A percentile compares a stretch with the other conserved stretches of the same genome.
phyloP scores from a whole-genome alignment of 2,113 vertebrate genomes.

The Lepisosteus osseus region DNA sequence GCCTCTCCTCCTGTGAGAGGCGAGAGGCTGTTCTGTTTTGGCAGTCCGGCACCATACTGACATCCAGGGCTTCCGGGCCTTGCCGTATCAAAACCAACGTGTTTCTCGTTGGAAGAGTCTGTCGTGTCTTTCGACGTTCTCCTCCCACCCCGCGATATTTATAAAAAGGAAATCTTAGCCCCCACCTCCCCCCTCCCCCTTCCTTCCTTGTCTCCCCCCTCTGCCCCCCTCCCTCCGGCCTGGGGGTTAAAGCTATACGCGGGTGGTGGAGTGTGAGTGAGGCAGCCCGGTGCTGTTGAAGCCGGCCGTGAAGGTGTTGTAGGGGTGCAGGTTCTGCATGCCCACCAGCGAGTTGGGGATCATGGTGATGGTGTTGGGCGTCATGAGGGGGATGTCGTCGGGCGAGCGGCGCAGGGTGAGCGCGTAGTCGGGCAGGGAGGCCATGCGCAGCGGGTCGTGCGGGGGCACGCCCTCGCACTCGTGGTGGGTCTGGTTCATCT shows the following conservation, averaged over 20 bases:
- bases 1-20: conserved; percentile 50
- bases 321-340: conserved; percentile 94
- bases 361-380: conserved; percentile 98
- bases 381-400: conserved; percentile 97
- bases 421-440: conserved; percentile 91
- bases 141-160: conserved; percentile 51
- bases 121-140: conserved; percentile 26
- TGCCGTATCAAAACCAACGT: conserved; percentile 61
- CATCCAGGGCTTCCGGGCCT: conserved; percentile 63
- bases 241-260: conserved; percentile 85
- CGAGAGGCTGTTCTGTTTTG: conserved; percentile 70
- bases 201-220: conserved; percentile 31
- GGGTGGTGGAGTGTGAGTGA: conserved; percentile 97
- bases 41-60: conserved; percentile 72
- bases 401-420: conserved; percentile 93
- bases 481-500: conserved; percentile 89
- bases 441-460: conserved; percentile 81
- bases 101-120: conserved; percentile 57
- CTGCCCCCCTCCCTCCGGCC: conserved; percentile 32
- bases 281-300: conserved; percentile 96
- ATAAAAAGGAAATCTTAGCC: conserved; percentile 64
- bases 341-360: conserved; percentile 97
- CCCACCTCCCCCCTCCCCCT: conserved; percentile 19
- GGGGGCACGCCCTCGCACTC: conserved; percentile 86
- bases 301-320: conserved; percentile 94